phyloP scores from a whole-genome alignment of 2,113 vertebrate genomes.

The Chroicocephalus ridibundus region DNA sequence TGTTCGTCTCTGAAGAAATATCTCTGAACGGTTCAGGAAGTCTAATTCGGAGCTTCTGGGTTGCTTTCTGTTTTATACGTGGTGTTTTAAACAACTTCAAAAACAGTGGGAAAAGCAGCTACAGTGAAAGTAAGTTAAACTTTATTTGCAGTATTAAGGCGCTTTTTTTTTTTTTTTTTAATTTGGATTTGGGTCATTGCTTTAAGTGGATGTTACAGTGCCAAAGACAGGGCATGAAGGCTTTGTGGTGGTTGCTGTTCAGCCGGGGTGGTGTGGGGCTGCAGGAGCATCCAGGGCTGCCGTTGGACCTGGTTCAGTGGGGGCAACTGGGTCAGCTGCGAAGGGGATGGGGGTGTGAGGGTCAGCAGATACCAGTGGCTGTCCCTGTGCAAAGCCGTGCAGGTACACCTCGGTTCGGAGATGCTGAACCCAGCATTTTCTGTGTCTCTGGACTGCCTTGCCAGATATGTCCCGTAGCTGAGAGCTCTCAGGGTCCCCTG shows the following conservation, averaged over 20 bases:
- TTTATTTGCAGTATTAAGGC: neutral
- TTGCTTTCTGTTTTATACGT: neutral
- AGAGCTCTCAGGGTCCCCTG: neutral
- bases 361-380: neutral
- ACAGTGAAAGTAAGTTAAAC: neutral
- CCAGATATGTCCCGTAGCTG: neutral
- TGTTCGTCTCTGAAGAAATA: neutral
- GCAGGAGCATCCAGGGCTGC: neutral
- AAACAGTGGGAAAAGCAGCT: neutral
- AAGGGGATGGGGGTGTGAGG: accelerated
- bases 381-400: accelerated
- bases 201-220: neutral
- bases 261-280: neutral
- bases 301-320: neutral
- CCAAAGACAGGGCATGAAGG: neutral
- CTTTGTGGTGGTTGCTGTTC: neutral
- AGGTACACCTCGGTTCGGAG: accelerated
- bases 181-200: neutral
- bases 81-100: neutral
- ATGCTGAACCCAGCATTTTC: neutral
- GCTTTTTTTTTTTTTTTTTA: neutral
- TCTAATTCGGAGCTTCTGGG: neutral
- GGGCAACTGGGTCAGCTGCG: neutral
- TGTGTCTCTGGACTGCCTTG: neutral
- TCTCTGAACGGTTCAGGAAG: neutral